Base-by-base conservation (phyloP, 2,888 invertebrate genomes). In the Temnothorax ravouxi region DNA sequence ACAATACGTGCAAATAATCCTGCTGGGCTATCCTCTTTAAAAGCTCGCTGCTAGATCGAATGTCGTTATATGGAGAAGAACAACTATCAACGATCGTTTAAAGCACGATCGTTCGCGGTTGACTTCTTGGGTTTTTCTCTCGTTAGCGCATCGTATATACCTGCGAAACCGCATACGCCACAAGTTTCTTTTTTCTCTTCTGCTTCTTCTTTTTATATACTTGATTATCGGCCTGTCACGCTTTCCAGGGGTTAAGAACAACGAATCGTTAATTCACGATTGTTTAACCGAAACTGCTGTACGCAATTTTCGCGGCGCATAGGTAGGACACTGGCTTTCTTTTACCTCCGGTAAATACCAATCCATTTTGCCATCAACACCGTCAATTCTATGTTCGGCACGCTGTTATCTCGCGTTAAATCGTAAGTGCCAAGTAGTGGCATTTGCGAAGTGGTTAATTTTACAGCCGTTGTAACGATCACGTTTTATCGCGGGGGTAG, bases 101-200 rank as follows among this genome's bases (percentile, higher is more conserved):
- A 75, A 47, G n/a, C 9, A 34, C 34, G 34, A 44, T 47, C n/a
- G 34, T 44, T 61, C n/a, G 75, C 21, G 62, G 75, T 75, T 54
- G 71, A 29, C 15, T 52, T 75, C 75, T 75, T 3, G 47, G 21
- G 5, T 62, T 34, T 75, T 44, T 75, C 34, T 75, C 62, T 75
- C 62, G 5, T 47, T 25, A 59, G 29, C 59, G 71, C 56, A 56
- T 56, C 56, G n/a, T 75, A n/a, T n/a, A n/a, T n/a, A 61, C 15
- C 29, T 74, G 15, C 5, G 47, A 74, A 47, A 74, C n/a, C 47
- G 44, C 59, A n/a, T 52, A 13, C 34, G n/a, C 44, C 44, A 15
- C 47, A 75, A 47, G 47, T 13, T 44, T 44, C 0, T 11, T 44
- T 44, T 44, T 44, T 11, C 47, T 47, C 47, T 47, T 47, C 15